Base-by-base conservation (phyloP, 1,140 invertebrate genomes). In the Drosophila ercepeae region DNA sequence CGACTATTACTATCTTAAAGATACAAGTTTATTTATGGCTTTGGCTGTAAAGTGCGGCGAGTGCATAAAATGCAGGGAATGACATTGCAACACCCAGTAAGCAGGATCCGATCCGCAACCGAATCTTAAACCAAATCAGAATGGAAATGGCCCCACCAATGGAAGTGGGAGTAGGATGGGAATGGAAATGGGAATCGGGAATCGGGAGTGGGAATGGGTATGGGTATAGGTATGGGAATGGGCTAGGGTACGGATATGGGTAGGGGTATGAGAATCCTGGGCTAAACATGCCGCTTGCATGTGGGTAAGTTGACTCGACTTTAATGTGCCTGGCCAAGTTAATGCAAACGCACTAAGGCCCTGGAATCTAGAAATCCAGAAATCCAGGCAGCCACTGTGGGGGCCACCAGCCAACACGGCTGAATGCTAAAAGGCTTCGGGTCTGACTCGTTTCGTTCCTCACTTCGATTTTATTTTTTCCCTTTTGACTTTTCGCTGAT, bases 11-110 rank as follows among this genome's bases (percentile, higher is more conserved):
- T 81, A 84, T 84, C 81, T 84, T 76, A 70, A 81, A 84, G 81
- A 84, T 88, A 79, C 81, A 86, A 76, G 76, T 86, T 86, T 84
- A 84, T 84, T 84, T 84, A 84, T 88, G 81, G 69, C 65, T 78
- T 58, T 48, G 48, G 70, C 78, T 46, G 72, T 81, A 81, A 81
- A 81, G 76, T 84, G 79, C 76, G 54, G 50, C 70, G 64, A 86
- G 75, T 86, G 81, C 73, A 86, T 84, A 81, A 84, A 81, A 84
- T 79, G 79, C 75, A 64, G 65, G 51, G 75, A 86, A 84, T 84
- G 81, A 84, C 81, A 84, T 84, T 86, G 65, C 81, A 84, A 86
- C 81, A 84, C 78, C 74, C 74, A 64, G 60, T 72, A 19, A 55
- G 79, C 65, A 53, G 81, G 79, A 83, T 84, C 70, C 81, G 78